phyloP scores from a whole-genome alignment of 2,888 invertebrate species.

The Dorcus parallelipipedus region DNA sequence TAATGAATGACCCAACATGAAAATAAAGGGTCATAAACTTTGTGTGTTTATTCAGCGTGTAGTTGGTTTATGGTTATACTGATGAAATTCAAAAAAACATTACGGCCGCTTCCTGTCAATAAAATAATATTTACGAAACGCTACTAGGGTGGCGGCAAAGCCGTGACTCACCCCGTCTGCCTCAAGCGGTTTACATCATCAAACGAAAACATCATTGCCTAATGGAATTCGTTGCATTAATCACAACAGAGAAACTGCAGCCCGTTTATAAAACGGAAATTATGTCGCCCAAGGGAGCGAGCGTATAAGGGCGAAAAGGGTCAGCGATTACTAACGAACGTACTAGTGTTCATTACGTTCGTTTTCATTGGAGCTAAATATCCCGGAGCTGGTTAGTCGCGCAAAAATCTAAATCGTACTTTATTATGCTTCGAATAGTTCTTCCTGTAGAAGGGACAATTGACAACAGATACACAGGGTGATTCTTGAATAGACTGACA shows the following conservation, averaged over 20 bases:
- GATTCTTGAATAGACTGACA: too few relatives aligned
- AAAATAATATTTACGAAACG: conserved; percentile 4
- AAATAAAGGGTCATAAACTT: too few relatives aligned
- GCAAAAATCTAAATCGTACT: not conserved
- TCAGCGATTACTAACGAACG: not conserved
- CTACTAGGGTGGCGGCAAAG: not conserved
- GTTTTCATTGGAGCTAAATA: not conserved
- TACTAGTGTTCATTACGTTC: conserved; percentile 5
- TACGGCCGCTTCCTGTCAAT: conserved; percentile 4
- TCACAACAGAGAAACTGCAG: conserved; percentile 39
- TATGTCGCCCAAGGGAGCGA: conserved; percentile 47
- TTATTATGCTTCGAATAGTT: too few relatives aligned
- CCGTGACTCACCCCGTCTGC: conserved; percentile 1
- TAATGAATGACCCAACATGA: too few relatives aligned
- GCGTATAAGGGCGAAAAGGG: conserved; percentile 28
- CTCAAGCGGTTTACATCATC: conserved; percentile 21
- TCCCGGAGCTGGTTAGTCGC: not conserved
- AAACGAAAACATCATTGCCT: conserved; percentile 47
- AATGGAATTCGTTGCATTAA: conserved; percentile 49
- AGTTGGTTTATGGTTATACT: too few relatives aligned
- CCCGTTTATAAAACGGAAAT: conserved; percentile 49
- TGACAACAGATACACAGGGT: too few relatives aligned
- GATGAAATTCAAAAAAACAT: too few relatives aligned
- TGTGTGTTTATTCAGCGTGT: too few relatives aligned
- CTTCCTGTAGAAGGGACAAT: too few relatives aligned